These are phyloP conservation scores for Patella pellucida DNA, from an alignment of 2,888 invertebrate species.

Conservation along the genomic window DNA sequence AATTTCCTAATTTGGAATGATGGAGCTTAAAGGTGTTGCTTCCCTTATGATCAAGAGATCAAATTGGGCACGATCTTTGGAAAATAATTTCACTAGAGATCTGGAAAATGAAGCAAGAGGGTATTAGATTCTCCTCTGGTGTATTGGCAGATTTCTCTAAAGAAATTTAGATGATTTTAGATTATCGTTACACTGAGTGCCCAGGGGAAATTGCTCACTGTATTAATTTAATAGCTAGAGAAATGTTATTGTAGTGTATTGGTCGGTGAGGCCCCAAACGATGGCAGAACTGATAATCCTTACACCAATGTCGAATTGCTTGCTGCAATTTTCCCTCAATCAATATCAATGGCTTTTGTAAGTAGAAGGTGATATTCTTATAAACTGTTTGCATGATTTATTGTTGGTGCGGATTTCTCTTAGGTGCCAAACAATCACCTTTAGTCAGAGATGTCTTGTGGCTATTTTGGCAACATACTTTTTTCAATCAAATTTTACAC, in stretches of 20 bases:
- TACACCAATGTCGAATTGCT: background rate
- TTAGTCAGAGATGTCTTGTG: too few species aligned
- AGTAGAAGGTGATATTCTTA: too few species aligned
- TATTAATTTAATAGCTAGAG: background rate
- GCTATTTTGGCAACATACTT: too few species aligned
- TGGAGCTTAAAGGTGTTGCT: slow-evolving; percentile 1
- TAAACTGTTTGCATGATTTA: too few species aligned
- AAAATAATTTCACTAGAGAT: background rate
- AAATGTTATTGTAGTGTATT: slow-evolving; percentile 10
- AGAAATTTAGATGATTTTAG: slow-evolving; percentile 5
- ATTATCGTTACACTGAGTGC: background rate
- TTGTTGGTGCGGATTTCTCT: too few species aligned
- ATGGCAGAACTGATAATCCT: background rate
- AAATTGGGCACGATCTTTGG: background rate
- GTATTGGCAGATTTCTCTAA: slow-evolving; percentile 5
- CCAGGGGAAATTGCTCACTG: background rate
- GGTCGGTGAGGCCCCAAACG: background rate
- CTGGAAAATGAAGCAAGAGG: background rate
- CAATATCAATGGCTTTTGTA: too few species aligned
- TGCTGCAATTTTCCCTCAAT: too few species aligned
- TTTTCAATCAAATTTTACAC: too few species aligned
- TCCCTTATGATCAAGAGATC: background rate
- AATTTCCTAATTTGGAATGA: background rate
- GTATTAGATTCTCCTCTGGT: background rate
- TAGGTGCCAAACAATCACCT: too few species aligned